These are phyloP conservation scores for Donacobius atricapilla DNA, from an alignment of 2,113 vertebrate species.

Conservation along the genomic window DNA sequence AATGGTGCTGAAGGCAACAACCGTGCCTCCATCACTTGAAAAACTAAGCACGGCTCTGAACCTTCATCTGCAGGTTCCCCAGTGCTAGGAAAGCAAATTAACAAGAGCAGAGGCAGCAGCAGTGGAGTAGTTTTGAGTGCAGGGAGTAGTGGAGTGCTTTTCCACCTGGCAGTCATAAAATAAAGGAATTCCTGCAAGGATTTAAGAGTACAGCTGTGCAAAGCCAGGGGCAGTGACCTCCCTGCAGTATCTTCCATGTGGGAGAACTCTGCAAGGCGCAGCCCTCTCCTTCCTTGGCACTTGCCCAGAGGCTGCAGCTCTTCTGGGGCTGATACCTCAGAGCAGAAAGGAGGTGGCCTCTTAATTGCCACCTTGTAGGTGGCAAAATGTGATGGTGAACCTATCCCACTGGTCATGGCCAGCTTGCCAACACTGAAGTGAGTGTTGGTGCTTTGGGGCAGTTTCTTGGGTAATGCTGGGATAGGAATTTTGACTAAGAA, in stretches of 20 bases:
- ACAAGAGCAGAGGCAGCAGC: neutral
- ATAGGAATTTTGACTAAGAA: neutral
- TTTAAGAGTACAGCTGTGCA: neutral
- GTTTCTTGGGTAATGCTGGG: neutral
- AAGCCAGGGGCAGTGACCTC: neutral
- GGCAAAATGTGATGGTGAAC: neutral
- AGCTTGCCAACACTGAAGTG: fast-evolving
- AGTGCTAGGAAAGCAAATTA: neutral
- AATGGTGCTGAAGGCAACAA: neutral
- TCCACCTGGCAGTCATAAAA: neutral
- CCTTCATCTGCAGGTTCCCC: neutral
- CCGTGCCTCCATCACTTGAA: neutral
- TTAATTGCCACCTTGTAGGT: neutral
- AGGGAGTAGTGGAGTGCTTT: neutral
- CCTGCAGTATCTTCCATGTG: fast-evolving
- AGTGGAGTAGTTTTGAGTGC: neutral
- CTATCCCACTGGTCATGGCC: fast-evolving
- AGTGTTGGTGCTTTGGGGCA: neutral
- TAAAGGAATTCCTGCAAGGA: neutral
- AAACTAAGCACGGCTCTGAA: neutral
- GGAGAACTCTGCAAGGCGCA: neutral
- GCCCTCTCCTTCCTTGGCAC: neutral
- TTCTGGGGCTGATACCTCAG: neutral
- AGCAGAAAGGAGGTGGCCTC: neutral
- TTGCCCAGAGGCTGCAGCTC: neutral